Conservation (phyloP, 2,113 vertebrate species). For the Phrynocephalus versicolor region DNA sequence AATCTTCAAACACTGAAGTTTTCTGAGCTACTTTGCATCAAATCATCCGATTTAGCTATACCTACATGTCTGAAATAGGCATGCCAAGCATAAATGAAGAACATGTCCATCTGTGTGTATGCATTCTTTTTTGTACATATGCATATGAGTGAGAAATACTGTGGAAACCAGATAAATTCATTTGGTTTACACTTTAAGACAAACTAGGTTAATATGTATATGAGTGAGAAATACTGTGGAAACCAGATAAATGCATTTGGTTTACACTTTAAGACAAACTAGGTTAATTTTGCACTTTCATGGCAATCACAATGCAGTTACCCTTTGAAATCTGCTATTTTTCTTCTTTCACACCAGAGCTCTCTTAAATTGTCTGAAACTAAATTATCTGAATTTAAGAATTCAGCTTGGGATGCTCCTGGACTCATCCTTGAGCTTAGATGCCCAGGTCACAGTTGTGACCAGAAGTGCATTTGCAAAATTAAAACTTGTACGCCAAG, state of each 20-base stretch:
- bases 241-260: not conserved
- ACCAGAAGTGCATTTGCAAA: too few species aligned
- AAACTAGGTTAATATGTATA: too few species aligned
- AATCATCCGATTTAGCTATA: not conserved
- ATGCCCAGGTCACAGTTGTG: too few species aligned
- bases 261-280: not conserved
- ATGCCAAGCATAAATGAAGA: too few species aligned
- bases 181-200: too few species aligned
- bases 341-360: not conserved
- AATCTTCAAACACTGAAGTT: not conserved
- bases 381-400: too few species aligned
- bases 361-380: not conserved
- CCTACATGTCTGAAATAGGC: too few species aligned
- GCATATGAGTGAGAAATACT: not conserved
- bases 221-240: not conserved
- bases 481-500: too few species aligned
- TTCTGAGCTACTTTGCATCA: not conserved
- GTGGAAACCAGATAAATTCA: not conserved
- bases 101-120: too few species aligned
- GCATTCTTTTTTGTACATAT: too few species aligned
- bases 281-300: not conserved
- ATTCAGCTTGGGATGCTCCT: too few species aligned
- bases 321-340: not conserved
- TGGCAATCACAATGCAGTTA: not conserved
- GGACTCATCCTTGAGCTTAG: too few species aligned